These are phyloP conservation scores for Mellilla xanthometata DNA, from an alignment of 2,888 invertebrate genomes.

Conservation along the genomic window DNA sequence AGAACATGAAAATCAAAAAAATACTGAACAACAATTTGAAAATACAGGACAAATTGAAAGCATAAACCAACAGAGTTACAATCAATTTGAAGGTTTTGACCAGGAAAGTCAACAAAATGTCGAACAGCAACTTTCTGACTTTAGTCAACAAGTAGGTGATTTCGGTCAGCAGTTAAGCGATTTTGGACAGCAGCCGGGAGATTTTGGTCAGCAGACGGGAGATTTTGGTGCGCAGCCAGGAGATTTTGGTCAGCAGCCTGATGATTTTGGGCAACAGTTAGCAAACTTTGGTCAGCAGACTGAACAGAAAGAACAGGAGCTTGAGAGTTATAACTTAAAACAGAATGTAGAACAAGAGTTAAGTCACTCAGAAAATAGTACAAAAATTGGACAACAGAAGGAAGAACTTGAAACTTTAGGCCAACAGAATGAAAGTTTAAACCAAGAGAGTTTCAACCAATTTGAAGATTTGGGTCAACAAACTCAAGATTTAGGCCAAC, in stretches of 20 bases:
- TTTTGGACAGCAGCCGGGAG: conserved; percentile 25
- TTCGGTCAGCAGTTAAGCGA: conserved; percentile 27
- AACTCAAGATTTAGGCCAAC: conserved; percentile 1
- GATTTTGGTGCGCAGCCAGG: conserved; percentile 36
- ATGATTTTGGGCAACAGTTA: conserved; percentile 1
- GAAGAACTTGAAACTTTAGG: conserved; percentile 21
- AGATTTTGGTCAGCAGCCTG: neutral
- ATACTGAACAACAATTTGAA: conserved; percentile 17
- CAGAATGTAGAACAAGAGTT: conserved; percentile 16
- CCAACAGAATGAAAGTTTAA: conserved; percentile 26
- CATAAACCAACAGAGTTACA: neutral
- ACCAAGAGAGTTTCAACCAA: conserved; percentile 19
- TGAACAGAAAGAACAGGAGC: conserved; percentile 8
- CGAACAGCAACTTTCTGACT: neutral
- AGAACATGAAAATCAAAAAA: conserved; percentile 16
- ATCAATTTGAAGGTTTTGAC: neutral
- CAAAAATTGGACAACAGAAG: neutral
- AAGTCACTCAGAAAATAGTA: too few species aligned
- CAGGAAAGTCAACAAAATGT: conserved; percentile 3
- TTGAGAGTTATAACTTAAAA: conserved; percentile 21
- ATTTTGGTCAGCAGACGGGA: conserved; percentile 28
- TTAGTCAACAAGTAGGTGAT: too few species aligned
- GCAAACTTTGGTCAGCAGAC: conserved; percentile 21
- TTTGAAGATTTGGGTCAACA: conserved; percentile 2
- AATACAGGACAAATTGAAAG: neutral